Evolutionary conservation across 1,140 invertebrate genomes (phyloP), one percentile per base, ranked within the genome.

Genomic region (Chymomyza costata): DNA sequence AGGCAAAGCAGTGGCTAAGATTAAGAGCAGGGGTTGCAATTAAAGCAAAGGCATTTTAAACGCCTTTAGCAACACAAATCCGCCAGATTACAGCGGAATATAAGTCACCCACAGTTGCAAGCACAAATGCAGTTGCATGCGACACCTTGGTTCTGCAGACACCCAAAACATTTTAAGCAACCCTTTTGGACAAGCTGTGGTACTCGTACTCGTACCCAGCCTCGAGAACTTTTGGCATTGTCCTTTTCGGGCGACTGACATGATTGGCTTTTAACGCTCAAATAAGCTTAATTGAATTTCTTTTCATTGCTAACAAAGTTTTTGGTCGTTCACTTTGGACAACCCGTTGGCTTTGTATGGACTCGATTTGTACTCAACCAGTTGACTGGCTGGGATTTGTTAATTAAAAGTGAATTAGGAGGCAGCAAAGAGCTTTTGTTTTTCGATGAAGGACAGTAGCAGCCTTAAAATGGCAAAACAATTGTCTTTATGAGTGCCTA

Each of bases 231-330:
- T 63, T 45, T 43, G 50, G 66, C 73, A 73, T 80, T 80, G 71
- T 78, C 57, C 71, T 68, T 80, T 73, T 80, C 43, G n/a, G 68
- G 45, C 50, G 62, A 43, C 54, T 76, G 76, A 71, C 80, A 76
- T 76, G 82, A 84, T 84, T 84, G 82, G 82, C 82, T 84, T 84
- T 84, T 84, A 84, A 84, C 82, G 82, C 81, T 84, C 82, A 83
- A 84, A 84, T 84, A 84, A 84, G 82, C 82, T 80, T 84, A 83
- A 83, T 84, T 84, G 71, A 83, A 84, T 84, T 84, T 83, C 80
- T 73, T 82, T 82, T 67, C 65, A 65, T 70, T 73, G 65, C 62
- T 67, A 78, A 78, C 71, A 78, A 67, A 70, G 76, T 82, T 82
- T 78, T 59, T 58, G 35, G 21, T 56, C 39, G n/a, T n/a, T n/a